Evolutionary conservation across 2,797 vertebrate species (phyloP).

Genomic region (Oophaga sylvatica): DNA sequence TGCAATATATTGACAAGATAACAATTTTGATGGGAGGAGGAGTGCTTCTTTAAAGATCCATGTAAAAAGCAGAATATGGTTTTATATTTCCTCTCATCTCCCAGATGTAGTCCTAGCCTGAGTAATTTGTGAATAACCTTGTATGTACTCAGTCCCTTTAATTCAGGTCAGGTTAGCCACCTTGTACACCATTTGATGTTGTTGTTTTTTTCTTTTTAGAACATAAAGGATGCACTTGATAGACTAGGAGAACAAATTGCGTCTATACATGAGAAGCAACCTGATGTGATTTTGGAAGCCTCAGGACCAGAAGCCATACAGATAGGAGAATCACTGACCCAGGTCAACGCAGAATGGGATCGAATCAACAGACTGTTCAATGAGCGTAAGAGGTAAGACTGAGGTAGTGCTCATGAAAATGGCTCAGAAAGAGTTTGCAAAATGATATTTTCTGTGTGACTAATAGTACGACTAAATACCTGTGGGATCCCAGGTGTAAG

Average conservation of each 20-base stretch:
- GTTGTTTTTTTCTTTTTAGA: slow-evolving; percentile 71
- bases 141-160: neutral
- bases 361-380: slow-evolving; percentile 88
- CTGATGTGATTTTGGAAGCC: slow-evolving; percentile 84
- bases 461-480: neutral
- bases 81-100: neutral
- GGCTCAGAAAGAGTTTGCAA: neutral
- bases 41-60: neutral
- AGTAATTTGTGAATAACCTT: neutral
- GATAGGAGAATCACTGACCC: slow-evolving; percentile 84
- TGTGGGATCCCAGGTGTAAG: neutral
- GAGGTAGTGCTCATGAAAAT: neutral
- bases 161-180: neutral
- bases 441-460: neutral
- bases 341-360: slow-evolving; percentile 92
- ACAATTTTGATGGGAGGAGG: too few species aligned
- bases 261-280: slow-evolving; percentile 86
- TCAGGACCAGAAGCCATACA: slow-evolving; percentile 85
- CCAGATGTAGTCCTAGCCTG: neutral
- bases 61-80: neutral
- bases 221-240: slow-evolving; percentile 87
- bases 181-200: neutral
- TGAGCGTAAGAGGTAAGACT: slow-evolving; percentile 88
- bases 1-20: too few species aligned
- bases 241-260: slow-evolving; percentile 84